Conservation (phyloP, 2,888 invertebrate species). For the Drosophila emarginata region DNA sequence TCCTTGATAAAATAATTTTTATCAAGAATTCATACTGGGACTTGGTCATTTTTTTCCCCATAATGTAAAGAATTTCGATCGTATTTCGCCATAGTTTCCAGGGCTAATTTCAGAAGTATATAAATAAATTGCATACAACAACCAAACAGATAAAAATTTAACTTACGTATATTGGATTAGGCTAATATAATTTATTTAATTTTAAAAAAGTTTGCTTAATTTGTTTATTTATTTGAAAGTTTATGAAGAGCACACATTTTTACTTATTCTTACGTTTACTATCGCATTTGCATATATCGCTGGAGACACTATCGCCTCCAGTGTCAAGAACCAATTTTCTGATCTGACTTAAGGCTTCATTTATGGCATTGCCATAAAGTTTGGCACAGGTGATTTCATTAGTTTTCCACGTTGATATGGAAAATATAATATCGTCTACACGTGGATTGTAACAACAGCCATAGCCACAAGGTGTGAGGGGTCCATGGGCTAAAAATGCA, state of each 20-base stretch:
- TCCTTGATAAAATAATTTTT: too few species aligned
- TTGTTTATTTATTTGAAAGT: not conserved
- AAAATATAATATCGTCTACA: conserved; percentile 88
- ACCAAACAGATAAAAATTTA: too few species aligned
- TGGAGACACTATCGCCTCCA: conserved; percentile 15
- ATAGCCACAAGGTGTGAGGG: conserved; percentile 92
- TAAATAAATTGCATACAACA: too few species aligned
- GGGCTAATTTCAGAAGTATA: too few species aligned
- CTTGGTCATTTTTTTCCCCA: too few species aligned
- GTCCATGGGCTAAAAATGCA: conserved; percentile 95
- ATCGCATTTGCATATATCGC: conserved; percentile 16
- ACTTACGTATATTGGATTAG: too few species aligned
- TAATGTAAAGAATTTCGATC: too few species aligned
- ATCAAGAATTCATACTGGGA: too few species aligned
- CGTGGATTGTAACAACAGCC: conserved; percentile 97
- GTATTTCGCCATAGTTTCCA: too few species aligned
- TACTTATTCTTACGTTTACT: not conserved
- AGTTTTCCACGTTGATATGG: conserved; percentile 87
- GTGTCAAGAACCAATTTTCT: conserved; percentile 9
- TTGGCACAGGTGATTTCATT: conserved; percentile 85
- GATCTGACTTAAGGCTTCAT: conserved; percentile 15
- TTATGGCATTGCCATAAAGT: conserved; percentile 29
- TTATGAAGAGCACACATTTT: not conserved
- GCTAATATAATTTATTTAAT: too few species aligned
- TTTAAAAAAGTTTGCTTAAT: too few species aligned